A percentile compares a stretch with the other conserved stretches of the same genome.
Conservation (phyloP, 1,140 invertebrate species). For the Sitophilus oryzae region DNA sequence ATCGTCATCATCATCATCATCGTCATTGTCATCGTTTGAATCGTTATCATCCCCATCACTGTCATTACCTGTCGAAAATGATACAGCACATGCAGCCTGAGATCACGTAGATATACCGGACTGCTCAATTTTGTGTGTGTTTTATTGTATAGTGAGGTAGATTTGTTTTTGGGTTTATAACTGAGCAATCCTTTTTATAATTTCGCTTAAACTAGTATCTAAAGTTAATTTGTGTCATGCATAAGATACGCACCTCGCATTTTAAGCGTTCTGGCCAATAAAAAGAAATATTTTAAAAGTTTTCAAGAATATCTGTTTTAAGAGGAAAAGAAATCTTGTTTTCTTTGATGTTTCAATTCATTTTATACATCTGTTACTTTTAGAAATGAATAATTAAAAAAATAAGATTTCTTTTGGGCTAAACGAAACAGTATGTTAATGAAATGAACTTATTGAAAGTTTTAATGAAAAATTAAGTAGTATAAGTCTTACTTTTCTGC, state of each 20-base stretch:
- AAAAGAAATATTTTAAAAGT: constrained; percentile 9
- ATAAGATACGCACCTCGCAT: constrained; percentile 35
- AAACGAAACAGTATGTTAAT: neutral
- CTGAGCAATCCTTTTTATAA: constrained; percentile 8
- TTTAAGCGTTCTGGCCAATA: constrained; percentile 24
- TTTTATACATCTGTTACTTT: no score
- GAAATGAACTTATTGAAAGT: neutral
- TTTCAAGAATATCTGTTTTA: constrained; percentile 4
- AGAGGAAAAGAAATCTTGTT: no score
- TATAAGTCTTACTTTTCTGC: constrained; percentile 79
- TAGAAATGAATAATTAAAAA: neutral
- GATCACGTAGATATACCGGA: constrained; percentile 1
- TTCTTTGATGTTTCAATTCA: no score
- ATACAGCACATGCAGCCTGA: constrained; percentile 41
- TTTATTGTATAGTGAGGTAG: neutral
- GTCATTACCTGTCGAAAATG: constrained; percentile 42
- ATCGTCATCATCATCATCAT: constrained; percentile 47
- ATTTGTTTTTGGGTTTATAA: neutral
- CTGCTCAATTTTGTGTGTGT: constrained; percentile 27
- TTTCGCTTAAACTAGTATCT: neutral
- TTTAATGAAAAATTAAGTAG: neutral
- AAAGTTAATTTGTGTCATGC: constrained; percentile 22
- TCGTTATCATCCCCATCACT: constrained; percentile 49
- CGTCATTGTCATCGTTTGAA: constrained; percentile 48
- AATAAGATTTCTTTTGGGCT: neutral